Percentiles rank a stretch among this genome's conserved stretches.
These are phyloP conservation scores for Prochilodus magdalenae DNA, from an alignment of 2,113 vertebrate species.

Conservation along the genomic window DNA sequence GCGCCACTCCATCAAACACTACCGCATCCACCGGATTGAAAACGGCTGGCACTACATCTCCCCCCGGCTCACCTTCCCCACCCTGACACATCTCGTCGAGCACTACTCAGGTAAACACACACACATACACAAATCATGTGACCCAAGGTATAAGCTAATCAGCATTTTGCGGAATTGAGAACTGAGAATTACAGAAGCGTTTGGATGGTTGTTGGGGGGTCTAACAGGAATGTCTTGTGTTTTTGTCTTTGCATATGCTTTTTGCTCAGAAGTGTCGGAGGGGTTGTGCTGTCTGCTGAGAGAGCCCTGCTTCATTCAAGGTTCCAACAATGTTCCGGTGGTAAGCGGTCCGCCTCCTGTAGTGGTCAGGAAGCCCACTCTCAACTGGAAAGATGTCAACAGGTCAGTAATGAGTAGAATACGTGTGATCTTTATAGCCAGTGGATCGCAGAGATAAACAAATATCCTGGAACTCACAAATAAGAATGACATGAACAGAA, in stretches of 20 bases:
- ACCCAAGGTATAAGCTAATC: too few species aligned
- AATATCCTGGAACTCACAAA: too few species aligned
- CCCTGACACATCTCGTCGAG: conserved; percentile 76
- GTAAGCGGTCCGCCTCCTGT: conserved; percentile 53
- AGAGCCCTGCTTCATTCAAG: conserved; percentile 71
- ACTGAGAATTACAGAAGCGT: background rate
- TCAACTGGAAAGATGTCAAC: conserved; percentile 78
- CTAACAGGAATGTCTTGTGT: background rate
- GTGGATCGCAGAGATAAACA: background rate
- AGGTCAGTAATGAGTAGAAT: conserved; percentile 66
- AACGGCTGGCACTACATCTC: conserved; percentile 84
- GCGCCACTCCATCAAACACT: conserved; percentile 73
- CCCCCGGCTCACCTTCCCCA: conserved; percentile 78
- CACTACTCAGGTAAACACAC: conserved; percentile 75
- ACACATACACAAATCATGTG: background rate
- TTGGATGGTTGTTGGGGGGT: background rate
- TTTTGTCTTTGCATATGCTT: background rate
- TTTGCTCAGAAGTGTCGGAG: conserved; percentile 68
- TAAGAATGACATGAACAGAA: too few species aligned
- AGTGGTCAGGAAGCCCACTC: conserved; percentile 58
- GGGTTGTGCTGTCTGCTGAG: conserved; percentile 78
- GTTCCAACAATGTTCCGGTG: conserved; percentile 4
- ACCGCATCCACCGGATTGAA: conserved; percentile 75
- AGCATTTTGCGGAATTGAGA: too few species aligned
- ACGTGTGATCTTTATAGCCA: background rate